These are phyloP conservation scores for Nannospalax galili DNA, from an alignment of 2,113 vertebrate species.

Conservation along the genomic window DNA sequence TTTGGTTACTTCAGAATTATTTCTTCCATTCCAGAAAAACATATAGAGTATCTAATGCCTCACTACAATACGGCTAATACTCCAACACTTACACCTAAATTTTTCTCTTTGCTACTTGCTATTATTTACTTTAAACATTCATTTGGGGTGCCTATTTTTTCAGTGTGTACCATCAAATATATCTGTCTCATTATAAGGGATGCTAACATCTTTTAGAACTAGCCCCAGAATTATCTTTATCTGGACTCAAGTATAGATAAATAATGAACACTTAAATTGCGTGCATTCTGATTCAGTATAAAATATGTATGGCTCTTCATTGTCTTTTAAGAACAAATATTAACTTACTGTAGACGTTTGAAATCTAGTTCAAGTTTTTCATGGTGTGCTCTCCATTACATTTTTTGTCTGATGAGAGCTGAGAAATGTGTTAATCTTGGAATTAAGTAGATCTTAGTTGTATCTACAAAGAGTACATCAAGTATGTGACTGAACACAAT, in stretches of 20 bases:
- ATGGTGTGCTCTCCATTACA: neutral
- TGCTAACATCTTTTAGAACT: neutral
- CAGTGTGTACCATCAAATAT: neutral
- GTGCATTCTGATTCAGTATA: neutral
- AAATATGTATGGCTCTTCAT: neutral
- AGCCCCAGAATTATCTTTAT: neutral
- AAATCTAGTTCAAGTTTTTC: neutral
- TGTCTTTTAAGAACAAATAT: neutral
- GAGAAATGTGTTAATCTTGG: neutral
- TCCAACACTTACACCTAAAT: neutral
- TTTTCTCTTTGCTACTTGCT: neutral
- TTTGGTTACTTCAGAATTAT: neutral
- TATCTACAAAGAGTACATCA: neutral
- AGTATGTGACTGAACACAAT: too few species aligned
- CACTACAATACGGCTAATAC: neutral
- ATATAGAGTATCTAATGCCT: neutral
- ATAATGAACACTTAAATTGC: neutral
- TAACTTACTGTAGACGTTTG: neutral
- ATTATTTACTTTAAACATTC: neutral
- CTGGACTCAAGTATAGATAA: neutral
- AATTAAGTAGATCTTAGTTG: neutral
- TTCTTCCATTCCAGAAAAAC: neutral
- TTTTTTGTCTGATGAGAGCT: too few species aligned
- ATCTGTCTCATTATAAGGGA: neutral
- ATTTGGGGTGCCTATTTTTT: neutral